These are phyloP conservation scores for Apodemus speciosus DNA, from an alignment of 2,113 vertebrate species.

Conservation along the genomic window DNA sequence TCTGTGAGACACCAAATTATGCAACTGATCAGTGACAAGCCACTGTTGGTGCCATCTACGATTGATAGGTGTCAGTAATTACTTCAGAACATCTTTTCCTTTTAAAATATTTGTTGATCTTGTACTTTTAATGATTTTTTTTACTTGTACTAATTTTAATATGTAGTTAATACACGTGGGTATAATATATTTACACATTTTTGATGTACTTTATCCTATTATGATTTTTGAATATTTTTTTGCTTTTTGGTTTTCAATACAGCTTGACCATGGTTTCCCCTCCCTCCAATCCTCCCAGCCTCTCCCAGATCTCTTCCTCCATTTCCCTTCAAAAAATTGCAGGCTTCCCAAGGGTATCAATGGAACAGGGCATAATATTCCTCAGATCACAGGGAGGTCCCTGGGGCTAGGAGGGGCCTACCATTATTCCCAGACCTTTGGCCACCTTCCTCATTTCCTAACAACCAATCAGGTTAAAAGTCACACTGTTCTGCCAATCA, in stretches of 20 bases:
- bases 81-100: not conserved
- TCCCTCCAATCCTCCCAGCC: not conserved
- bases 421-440: too few relatives aligned
- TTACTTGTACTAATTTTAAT: not conserved
- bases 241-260: not conserved
- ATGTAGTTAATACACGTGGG: not conserved
- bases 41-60: not conserved
- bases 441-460: too few relatives aligned
- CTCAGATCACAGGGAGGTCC: too few relatives aligned
- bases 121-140: not conserved
- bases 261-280: not conserved
- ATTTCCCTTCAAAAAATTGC: not conserved
- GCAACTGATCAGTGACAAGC: too few relatives aligned
- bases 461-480: too few relatives aligned
- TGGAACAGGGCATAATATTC: not conserved
- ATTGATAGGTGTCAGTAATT: not conserved
- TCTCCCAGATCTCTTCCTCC: not conserved
- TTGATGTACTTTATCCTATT: not conserved
- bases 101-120: not conserved
- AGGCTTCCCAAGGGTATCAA: not conserved
- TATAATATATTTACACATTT: not conserved
- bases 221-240: not conserved
- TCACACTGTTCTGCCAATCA: too few relatives aligned
- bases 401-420: too few relatives aligned
- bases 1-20: rapidly evolving